Percentiles rank a stretch among this genome's conserved stretches.
phyloP scores from a whole-genome alignment of 2,888 invertebrate species.

The Torymus aiolomorphi region DNA sequence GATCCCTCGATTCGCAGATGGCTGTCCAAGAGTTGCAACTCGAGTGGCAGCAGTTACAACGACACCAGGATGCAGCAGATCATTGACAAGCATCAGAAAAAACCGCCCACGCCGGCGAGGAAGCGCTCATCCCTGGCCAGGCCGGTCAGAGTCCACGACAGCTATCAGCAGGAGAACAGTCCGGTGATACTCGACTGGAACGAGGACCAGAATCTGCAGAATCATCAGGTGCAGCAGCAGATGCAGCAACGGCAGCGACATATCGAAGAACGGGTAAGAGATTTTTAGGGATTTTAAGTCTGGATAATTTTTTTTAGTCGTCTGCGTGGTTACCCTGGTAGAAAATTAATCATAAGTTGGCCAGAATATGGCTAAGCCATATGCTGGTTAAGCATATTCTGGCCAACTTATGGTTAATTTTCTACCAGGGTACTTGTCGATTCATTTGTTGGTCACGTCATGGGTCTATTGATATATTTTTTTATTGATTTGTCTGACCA shows the following conservation, averaged over 20 bases:
- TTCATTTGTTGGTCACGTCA: no score
- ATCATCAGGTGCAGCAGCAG: constrained; percentile 17
- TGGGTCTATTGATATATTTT: no score
- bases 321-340: no score
- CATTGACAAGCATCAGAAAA: constrained; percentile 35
- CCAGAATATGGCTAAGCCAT: no score
- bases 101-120: constrained; percentile 66
- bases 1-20: constrained; percentile 51
- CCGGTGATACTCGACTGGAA: constrained; percentile 54
- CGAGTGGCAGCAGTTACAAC: constrained; percentile 20
- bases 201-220: constrained; percentile 21
- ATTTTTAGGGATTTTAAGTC: no score
- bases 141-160: constrained; percentile 71
- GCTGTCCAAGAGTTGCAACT: constrained; percentile 39
- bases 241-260: constrained; percentile 33
- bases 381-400: no score
- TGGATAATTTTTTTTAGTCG: no score
- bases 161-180: constrained; percentile 63
- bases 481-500: no score
- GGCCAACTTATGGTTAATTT: no score
- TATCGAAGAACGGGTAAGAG: constrained; percentile 27
- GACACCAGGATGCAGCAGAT: constrained; percentile 7
- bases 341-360: no score
- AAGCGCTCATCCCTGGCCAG: constrained; percentile 71
- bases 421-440: no score